phyloP scores from a whole-genome alignment of 2,113 vertebrate species.

The Nothocercus julius region DNA sequence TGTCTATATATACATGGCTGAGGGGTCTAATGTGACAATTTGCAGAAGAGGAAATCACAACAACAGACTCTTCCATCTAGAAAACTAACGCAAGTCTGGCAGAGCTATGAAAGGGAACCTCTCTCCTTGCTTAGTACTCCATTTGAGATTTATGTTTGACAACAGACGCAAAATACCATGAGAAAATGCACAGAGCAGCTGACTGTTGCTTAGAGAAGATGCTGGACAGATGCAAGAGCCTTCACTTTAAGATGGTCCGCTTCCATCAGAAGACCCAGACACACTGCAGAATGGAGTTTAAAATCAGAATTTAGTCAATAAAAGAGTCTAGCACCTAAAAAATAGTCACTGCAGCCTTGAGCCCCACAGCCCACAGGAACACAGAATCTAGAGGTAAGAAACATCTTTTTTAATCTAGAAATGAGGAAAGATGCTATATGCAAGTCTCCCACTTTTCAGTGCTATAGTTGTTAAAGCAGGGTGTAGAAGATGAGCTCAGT shows the following conservation, averaged over 20 bases:
- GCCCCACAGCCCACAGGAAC: background rate
- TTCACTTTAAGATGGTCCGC: background rate
- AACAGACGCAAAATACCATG: background rate
- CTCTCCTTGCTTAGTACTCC: background rate
- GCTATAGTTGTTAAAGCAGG: background rate
- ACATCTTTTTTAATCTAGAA: background rate
- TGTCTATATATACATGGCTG: background rate
- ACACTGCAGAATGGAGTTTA: background rate
- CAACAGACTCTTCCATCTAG: background rate
- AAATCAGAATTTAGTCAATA: background rate
- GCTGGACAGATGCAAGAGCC: background rate
- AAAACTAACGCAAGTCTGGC: slow-evolving; percentile 53
- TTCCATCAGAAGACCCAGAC: background rate
- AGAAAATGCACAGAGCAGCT: background rate
- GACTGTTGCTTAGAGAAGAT: background rate
- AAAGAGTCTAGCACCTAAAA: background rate
- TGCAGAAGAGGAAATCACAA: background rate
- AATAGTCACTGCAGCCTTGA: background rate
- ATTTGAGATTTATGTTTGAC: slow-evolving; percentile 19
- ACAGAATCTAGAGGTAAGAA: background rate
- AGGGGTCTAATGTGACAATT: background rate
- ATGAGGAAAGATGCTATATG: background rate
- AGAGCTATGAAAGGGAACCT: slow-evolving; percentile 7
- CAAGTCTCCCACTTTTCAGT: rapidly evolving
- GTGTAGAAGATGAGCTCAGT: background rate